Evolutionary conservation across 64 coral and sea anemone species (phyloP).

Genomic region (Dendrophyllia cribrosa): DNA sequence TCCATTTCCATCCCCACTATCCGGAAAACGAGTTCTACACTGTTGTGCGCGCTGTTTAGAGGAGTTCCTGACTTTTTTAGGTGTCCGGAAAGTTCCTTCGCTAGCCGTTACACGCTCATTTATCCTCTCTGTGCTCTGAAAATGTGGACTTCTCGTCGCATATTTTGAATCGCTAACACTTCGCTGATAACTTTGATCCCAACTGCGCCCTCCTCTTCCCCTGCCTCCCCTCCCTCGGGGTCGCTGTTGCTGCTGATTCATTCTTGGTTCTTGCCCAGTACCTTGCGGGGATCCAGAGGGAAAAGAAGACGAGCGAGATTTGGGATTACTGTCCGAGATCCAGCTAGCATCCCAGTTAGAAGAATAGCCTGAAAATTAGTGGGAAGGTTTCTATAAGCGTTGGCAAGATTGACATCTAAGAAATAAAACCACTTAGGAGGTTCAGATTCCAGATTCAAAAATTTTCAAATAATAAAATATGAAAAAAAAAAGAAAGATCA

Average conservation of each 20-base stretch:
- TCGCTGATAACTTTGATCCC: background rate
- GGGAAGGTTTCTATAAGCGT: background rate
- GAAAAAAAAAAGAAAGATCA: too few relatives aligned
- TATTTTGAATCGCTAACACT: conserved; percentile 41
- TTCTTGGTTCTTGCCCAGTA: background rate
- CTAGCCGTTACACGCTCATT: background rate
- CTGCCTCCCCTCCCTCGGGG: conserved; percentile 2
- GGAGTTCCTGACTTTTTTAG: background rate
- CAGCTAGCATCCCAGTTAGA: conserved; percentile 29
- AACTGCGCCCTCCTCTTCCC: background rate
- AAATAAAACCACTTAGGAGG: too few relatives aligned
- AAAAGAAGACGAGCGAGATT: background rate
- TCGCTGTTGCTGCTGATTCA: background rate
- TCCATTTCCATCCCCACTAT: background rate
- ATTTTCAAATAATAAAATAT: too few relatives aligned
- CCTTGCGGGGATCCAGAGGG: background rate
- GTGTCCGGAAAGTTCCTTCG: background rate
- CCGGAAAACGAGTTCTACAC: background rate
- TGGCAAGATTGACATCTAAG: too few relatives aligned
- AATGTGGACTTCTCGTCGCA: background rate
- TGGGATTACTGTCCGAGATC: conserved; percentile 23
- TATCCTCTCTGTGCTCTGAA: background rate
- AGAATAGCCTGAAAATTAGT: background rate
- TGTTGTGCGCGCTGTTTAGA: background rate
- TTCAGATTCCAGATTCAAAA: too few relatives aligned